These are phyloP conservation scores for Babyrousa celebensis DNA, from an alignment of 2,797 vertebrate genomes.

Conservation along the genomic window DNA sequence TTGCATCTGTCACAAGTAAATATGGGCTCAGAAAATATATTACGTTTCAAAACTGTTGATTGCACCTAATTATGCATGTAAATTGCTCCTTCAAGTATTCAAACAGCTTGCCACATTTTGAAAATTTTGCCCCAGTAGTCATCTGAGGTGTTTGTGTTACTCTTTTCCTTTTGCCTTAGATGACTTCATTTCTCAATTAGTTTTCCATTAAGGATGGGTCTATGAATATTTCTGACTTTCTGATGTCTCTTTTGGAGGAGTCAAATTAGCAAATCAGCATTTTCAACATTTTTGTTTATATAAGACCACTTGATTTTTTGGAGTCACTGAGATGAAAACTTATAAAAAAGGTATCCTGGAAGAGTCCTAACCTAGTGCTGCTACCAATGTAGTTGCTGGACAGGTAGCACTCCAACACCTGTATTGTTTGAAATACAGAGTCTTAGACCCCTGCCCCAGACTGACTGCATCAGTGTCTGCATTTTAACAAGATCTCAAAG, in stretches of 20 bases:
- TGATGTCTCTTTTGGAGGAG: slow-evolving; percentile 75
- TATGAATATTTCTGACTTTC: slow-evolving; percentile 89
- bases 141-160: slow-evolving; percentile 81
- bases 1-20: slow-evolving; percentile 85
- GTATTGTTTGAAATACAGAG: neutral
- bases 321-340: slow-evolving; percentile 60
- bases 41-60: slow-evolving; percentile 87
- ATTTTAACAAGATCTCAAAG: neutral
- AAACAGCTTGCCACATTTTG: slow-evolving; percentile 80
- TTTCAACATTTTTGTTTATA: slow-evolving; percentile 79
- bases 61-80: slow-evolving; percentile 87
- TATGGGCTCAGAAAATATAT: slow-evolving; percentile 83
- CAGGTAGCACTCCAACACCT: neutral
- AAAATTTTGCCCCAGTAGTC: slow-evolving; percentile 79
- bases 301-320: slow-evolving; percentile 76
- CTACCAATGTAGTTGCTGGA: neutral
- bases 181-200: slow-evolving; percentile 80
- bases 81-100: slow-evolving; percentile 82
- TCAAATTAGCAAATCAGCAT: slow-evolving; percentile 83
- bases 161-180: slow-evolving; percentile 84
- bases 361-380: neutral
- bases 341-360: slow-evolving; percentile 79
- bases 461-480: neutral
- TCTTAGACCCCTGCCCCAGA: neutral
- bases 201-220: slow-evolving; percentile 71